phyloP scores from a whole-genome alignment of 2,888 invertebrate species.

The Euplexia lucipara region DNA sequence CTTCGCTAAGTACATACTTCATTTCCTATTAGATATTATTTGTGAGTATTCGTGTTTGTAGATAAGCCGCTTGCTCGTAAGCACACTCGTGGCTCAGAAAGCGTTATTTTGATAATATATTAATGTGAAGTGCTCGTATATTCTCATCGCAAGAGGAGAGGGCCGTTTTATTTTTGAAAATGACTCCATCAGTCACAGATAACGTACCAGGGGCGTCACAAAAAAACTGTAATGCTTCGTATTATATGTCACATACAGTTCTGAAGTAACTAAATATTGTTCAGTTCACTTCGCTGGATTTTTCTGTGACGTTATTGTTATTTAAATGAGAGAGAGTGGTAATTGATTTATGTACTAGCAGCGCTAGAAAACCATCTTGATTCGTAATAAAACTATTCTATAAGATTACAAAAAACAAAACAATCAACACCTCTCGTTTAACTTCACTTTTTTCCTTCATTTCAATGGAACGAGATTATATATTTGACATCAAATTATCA shows the following conservation, averaged over 20 bases:
- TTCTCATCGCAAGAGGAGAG: conserved; percentile 80
- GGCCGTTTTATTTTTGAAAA: conserved; percentile 89
- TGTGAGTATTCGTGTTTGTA: conserved; percentile 79
- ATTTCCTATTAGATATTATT: conserved; percentile 87
- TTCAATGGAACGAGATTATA: conserved; percentile 31
- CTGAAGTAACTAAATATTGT: conserved; percentile 84
- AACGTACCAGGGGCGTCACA: conserved; percentile 81
- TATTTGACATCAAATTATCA: conserved; percentile 54
- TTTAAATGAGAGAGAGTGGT: conserved; percentile 65
- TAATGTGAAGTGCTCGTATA: conserved; percentile 84
- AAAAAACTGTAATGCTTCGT: conserved; percentile 79
- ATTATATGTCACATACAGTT: conserved; percentile 82
- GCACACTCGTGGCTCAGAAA: conserved; percentile 74
- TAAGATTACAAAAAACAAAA: conserved; percentile 44
- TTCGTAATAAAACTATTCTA: conserved; percentile 39
- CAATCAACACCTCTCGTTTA: conserved; percentile 38
- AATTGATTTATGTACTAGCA: conserved; percentile 64
- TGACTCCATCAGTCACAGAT: conserved; percentile 88
- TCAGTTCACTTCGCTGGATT: conserved; percentile 73
- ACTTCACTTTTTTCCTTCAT: conserved; percentile 30
- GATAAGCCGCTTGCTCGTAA: conserved; percentile 78
- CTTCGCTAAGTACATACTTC: conserved; percentile 83
- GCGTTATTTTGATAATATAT: conserved; percentile 87
- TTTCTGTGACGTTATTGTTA: conserved; percentile 77
- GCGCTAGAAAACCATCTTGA: conserved; percentile 23